Evolutionary conservation across 2,113 vertebrate genomes (phyloP).

Genomic region (Opisthocomus hoazin): DNA sequence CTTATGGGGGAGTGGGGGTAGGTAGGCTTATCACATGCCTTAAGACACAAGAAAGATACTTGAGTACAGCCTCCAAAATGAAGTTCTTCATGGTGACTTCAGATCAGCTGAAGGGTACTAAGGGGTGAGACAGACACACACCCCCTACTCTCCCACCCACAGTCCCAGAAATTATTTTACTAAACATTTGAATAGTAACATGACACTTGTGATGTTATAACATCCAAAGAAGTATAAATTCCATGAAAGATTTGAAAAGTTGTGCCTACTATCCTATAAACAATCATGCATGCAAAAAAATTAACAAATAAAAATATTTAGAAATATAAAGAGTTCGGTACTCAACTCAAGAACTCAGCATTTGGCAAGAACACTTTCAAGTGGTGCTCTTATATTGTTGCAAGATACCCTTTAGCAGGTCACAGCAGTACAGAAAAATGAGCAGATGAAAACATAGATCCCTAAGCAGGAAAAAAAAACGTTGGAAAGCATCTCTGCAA

Average conservation of each 20-base stretch:
- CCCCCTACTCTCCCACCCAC: not conserved
- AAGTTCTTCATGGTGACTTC: no score
- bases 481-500: no score
- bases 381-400: not conserved
- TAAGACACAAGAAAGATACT: not conserved
- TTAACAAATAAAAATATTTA: not conserved
- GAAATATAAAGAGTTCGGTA: not conserved
- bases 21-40: not conserved
- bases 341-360: not conserved
- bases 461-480: no score
- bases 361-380: not conserved
- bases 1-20: accelerated
- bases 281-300: not conserved
- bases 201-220: not conserved
- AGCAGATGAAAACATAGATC: not conserved
- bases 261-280: not conserved
- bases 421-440: not conserved
- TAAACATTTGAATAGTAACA: not conserved
- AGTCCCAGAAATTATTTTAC: not conserved
- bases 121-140: not conserved
- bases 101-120: no score
- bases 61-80: not conserved
- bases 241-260: not conserved
- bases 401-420: not conserved
- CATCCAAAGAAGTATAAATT: not conserved